These are phyloP conservation scores for Philotrypesis tridentata DNA, from an alignment of 1,140 invertebrate species.

Conservation along the genomic window DNA sequence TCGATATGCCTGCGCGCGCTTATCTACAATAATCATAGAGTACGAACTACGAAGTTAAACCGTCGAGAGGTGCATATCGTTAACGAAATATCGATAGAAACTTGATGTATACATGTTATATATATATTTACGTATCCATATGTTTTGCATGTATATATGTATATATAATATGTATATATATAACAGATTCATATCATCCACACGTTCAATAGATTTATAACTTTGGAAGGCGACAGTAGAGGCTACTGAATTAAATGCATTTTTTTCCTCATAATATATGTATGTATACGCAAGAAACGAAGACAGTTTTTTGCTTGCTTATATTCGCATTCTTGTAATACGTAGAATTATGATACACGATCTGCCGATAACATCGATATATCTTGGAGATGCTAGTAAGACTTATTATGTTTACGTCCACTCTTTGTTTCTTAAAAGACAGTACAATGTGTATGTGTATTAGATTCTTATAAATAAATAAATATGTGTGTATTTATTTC, in stretches of 20 bases:
- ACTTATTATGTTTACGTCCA: neutral
- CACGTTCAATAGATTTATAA: slow-evolving; percentile 52
- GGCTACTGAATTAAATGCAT: slow-evolving; percentile 69
- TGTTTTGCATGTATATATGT: slow-evolving; percentile 41
- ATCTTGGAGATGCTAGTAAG: neutral
- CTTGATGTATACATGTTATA: slow-evolving; percentile 54
- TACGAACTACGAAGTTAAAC: slow-evolving; percentile 52
- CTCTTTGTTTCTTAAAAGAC: neutral
- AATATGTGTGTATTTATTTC: neutral
- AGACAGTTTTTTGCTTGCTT: slow-evolving; percentile 38
- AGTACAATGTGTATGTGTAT: neutral
- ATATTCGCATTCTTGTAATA: neutral
- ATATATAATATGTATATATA: slow-evolving; percentile 44
- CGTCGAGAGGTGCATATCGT: slow-evolving; percentile 55
- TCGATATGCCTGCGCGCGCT: slow-evolving; percentile 31
- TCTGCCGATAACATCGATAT: neutral
- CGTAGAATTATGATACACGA: neutral
- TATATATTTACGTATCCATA: slow-evolving; percentile 41
- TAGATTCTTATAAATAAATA: neutral
- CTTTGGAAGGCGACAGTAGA: slow-evolving; percentile 68
- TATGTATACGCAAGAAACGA: slow-evolving; percentile 57
- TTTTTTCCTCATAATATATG: slow-evolving; percentile 36
- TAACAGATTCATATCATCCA: slow-evolving; percentile 26
- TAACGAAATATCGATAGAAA: slow-evolving; percentile 60
- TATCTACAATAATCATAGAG: slow-evolving; percentile 48